phyloP scores from a whole-genome alignment of 2,113 vertebrate species.

The Fulmarus glacialis region DNA sequence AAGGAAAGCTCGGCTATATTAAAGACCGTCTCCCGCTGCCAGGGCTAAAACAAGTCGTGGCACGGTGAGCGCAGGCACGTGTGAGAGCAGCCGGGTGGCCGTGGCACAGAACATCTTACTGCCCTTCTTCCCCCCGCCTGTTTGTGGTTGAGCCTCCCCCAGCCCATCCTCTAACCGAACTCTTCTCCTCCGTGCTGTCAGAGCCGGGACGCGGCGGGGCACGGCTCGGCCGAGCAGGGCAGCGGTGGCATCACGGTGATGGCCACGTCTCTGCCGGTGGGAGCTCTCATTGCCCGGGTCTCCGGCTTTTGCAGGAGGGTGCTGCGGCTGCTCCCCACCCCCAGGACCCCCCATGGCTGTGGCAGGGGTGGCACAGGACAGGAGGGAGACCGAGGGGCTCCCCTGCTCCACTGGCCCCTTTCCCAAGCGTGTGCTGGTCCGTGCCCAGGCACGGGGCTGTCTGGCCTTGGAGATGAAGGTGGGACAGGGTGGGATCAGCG shows the following conservation, averaged over 20 bases:
- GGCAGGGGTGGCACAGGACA: neutral
- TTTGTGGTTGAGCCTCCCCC: accelerated
- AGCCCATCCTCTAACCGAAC: neutral
- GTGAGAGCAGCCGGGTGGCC: neutral
- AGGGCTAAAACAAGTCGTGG: neutral
- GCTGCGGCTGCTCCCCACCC: neutral
- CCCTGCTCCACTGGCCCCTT: neutral
- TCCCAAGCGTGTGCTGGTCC: accelerated
- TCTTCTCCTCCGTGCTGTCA: accelerated
- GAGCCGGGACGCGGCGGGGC: accelerated
- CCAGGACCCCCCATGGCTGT: neutral
- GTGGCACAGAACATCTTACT: neutral
- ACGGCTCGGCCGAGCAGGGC: no score
- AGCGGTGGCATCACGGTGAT: accelerated
- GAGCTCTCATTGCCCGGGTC: neutral
- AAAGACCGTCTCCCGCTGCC: neutral
- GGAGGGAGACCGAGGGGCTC: accelerated
- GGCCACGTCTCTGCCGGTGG: neutral
- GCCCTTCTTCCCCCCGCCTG: neutral
- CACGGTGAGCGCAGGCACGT: accelerated
- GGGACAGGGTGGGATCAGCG: neutral
- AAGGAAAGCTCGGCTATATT: neutral
- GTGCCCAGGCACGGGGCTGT: accelerated
- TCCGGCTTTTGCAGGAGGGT: neutral
- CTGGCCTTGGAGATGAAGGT: neutral